Evolutionary conservation across 2,888 invertebrate species (phyloP), one percentile per base, ranked within the genome.

Genomic region (Clepsis dumicolana): DNA sequence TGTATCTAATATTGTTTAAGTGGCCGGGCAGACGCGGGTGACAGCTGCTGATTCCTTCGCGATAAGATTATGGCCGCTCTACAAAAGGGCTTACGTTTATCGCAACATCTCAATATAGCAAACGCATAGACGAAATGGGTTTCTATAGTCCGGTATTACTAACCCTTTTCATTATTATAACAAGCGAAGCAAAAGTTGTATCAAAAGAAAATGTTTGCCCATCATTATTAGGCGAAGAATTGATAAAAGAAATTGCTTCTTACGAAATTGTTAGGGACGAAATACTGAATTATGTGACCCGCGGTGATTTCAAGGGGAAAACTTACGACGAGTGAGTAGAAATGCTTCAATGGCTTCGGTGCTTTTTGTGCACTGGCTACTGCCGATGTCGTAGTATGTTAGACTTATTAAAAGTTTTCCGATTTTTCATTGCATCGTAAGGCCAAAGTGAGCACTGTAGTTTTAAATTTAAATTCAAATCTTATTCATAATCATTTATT

Each of bases 231-330:
- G 84, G 94, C 0, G 72, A 85, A 12, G 80, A 87, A 16, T 80
- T 96, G 64, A 82, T 92, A 38, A 78, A 91, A 27, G 96, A 96
- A 86, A 96, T 96, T 74, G 86, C 90, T 44, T 87, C 94, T 24
- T 95, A 96, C 77, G 83, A 90, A 77, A 79, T 85, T 54, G 80
- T 92, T 12, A 94, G 93, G 24, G 83, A 94, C 65, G 78, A 82
- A 72, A 96, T 96, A 75, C 80, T 95, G 38, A 78, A 90, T 70
- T 91, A 93, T 72, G 91, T 95, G 27, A 75, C 89, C 8, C 82
- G 90, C 70, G 95, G 95, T 4, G 86, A 90, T 4, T 95, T 94
- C 73, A 94, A 94, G 80, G 93, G 94, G 10, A 90, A 88, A 80
- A 95, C 95, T 0, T 96, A 94, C 83, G 80, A 94, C 29, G 94